These are phyloP conservation scores for Andrena fulva DNA, from an alignment of 2,888 invertebrate species.

Conservation along the genomic window DNA sequence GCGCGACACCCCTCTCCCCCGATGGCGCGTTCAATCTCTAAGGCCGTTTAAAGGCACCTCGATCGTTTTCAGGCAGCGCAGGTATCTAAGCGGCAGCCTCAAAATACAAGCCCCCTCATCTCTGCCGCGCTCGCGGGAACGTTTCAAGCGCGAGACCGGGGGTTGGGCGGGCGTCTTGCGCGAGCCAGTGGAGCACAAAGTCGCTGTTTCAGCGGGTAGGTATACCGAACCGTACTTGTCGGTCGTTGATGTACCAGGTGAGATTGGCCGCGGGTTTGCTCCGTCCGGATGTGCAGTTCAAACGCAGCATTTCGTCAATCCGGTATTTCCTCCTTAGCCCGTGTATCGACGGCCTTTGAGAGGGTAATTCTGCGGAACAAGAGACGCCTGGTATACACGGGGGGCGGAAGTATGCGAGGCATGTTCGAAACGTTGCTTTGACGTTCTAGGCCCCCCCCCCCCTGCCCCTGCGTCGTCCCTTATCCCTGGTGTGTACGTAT, in stretches of 20 bases:
- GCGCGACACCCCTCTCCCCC: not conserved
- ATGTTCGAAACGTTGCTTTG: conserved; percentile 65
- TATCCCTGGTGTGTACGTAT: conserved; percentile 11
- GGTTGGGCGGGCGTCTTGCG: conserved; percentile 23
- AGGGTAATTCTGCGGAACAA: conserved; percentile 79
- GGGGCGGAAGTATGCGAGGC: conserved; percentile 62
- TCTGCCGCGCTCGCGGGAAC: not conserved
- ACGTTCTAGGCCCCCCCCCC: conserved; percentile 36
- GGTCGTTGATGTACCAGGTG: conserved; percentile 83
- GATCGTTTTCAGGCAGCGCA: not conserved
- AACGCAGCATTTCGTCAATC: conserved; percentile 78
- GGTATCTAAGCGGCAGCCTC: not conserved
- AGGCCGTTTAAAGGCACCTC: not conserved
- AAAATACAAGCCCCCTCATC: not conserved
- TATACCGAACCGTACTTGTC: conserved; percentile 74
- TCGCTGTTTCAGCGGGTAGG: not conserved
- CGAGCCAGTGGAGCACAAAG: conserved; percentile 25
- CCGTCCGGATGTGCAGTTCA: conserved; percentile 81
- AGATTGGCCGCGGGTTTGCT: conserved; percentile 83
- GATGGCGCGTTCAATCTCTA: not conserved
- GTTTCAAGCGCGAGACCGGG: not conserved
- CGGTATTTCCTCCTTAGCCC: conserved; percentile 82
- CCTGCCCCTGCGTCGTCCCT: not conserved
- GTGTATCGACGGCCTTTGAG: conserved; percentile 80
- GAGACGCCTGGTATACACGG: conserved; percentile 54